Percentiles rank a stretch among this genome's conserved stretches.
These are phyloP conservation scores for Tetragonula clypearis DNA, from an alignment of 1,140 invertebrate species.

Conservation along the genomic window DNA sequence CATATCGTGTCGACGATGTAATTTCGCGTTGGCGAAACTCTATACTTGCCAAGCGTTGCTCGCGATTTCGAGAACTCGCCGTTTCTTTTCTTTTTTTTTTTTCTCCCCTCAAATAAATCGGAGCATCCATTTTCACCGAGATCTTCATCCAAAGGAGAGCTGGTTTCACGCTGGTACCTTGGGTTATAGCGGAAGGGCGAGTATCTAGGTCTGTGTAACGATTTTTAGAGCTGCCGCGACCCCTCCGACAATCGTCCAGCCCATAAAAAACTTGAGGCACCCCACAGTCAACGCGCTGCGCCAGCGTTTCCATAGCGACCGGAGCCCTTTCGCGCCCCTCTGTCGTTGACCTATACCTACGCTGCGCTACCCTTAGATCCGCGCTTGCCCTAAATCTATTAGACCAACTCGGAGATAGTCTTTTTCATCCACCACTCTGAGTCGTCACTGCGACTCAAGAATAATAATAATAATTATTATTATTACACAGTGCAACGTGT, in stretches of 20 bases:
- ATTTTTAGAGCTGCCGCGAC: slow-evolving; percentile 75
- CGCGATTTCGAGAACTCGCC: too few species aligned
- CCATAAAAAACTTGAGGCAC: slow-evolving; percentile 76
- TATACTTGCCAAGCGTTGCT: too few species aligned
- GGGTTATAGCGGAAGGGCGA: slow-evolving; percentile 28
- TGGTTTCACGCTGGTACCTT: too few species aligned
- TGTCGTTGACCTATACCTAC: slow-evolving; percentile 55
- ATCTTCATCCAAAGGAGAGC: too few species aligned
- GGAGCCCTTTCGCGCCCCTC: slow-evolving; percentile 71
- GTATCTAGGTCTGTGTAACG: slow-evolving; percentile 78
- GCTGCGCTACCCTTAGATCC: slow-evolving; percentile 46
- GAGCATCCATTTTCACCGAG: too few species aligned
- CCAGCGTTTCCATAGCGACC: slow-evolving; percentile 76
- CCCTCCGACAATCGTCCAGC: slow-evolving; percentile 73
- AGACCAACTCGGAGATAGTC: slow-evolving; percentile 47
- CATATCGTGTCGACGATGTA: too few species aligned
- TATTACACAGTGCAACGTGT: not conserved
- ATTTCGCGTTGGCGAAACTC: too few species aligned
- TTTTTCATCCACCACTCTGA: not conserved
- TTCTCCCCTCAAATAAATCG: too few species aligned
- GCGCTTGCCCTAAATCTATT: slow-evolving; percentile 57
- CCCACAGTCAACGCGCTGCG: slow-evolving; percentile 68
- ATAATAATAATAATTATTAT: too few species aligned
- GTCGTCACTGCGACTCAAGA: not conserved
- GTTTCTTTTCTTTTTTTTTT: too few species aligned